Base-by-base conservation (phyloP, 92 coral and sea anemone species). In the Actinernus sp. region DNA sequence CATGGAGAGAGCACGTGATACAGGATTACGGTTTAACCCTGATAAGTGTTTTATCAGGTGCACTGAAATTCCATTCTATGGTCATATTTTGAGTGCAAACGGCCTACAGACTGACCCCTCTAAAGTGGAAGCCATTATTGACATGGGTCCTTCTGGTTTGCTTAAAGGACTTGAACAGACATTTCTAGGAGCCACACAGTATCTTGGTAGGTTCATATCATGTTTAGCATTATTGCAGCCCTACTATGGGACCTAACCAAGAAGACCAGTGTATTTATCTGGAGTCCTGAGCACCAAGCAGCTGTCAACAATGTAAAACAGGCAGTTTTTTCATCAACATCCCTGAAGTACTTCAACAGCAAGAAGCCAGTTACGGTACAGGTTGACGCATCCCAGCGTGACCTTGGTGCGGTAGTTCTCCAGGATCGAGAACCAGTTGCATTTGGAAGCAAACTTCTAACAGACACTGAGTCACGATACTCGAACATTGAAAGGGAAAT, bases 1-100 rank as follows among this genome's bases (percentile, higher is more conserved):
- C 14, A 68, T 79, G 13, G 73, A 60, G 68, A 70, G 52, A 54
- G 86, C 79, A n/a, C n/a, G n/a, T n/a, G n/a, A n/a, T n/a, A n/a
- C n/a, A n/a, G n/a, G n/a, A n/a, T n/a, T n/a, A n/a, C n/a, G n/a
- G n/a, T n/a, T n/a, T n/a, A n/a, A n/a, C n/a, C n/a, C n/a, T n/a
- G n/a, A n/a, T n/a, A n/a, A 21, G 50, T 79, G 86, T 41, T 58
- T 55, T 26, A 62, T 79, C 61, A 69, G 52, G 65, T 61, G 55
- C 30, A 49, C 55, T n/a, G 26, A 3, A 26, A 49, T 49, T 3
- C 55, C 55, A 49, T 49, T 49, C 14, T 18, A 49, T 1, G 55
- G 25, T 0, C 55, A 49, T n/a, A 49, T 14, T n/a, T 17, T 49
- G 14, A 49, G 55, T 49, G 24, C 55, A 49, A n/a, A 19, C 1